These are phyloP conservation scores for Hoplodrina ambigua DNA, from an alignment of 2,888 invertebrate species.

Conservation along the genomic window DNA sequence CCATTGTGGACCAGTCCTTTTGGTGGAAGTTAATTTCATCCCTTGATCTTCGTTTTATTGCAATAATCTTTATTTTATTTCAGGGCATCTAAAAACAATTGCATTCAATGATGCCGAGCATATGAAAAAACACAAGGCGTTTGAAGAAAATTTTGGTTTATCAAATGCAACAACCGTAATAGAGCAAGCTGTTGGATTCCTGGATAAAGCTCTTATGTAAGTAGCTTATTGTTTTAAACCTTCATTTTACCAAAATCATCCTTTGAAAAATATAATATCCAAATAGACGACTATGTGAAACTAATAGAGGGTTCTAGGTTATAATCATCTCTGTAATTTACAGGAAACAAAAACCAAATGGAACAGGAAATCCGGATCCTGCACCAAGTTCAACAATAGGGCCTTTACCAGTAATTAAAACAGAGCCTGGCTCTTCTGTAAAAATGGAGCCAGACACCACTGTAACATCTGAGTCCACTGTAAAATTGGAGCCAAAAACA, in stretches of 20 bases:
- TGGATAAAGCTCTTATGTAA: constrained; percentile 51
- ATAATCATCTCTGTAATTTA: constrained; percentile 5
- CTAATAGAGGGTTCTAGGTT: not conserved
- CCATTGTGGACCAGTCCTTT: not conserved
- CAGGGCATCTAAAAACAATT: constrained; percentile 74
- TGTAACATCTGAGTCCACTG: constrained; percentile 15
- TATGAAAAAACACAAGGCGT: constrained; percentile 68
- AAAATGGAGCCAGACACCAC: constrained; percentile 24
- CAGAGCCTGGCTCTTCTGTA: constrained; percentile 5
- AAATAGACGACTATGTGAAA: not conserved
- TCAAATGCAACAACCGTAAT: constrained; percentile 61
- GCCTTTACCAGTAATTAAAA: constrained; percentile 19
- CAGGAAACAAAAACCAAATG: constrained; percentile 62
- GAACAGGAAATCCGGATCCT: not conserved
- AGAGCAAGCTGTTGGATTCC: constrained; percentile 51
- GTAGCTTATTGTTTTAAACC: constrained; percentile 32
- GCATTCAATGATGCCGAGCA: constrained; percentile 75
- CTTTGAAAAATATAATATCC: too few species aligned
- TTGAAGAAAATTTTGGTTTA: constrained; percentile 69
- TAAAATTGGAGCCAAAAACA: constrained; percentile 30
- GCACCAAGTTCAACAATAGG: constrained; percentile 27
- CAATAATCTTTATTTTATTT: constrained; percentile 40
- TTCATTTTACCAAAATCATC: not conserved
- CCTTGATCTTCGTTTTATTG: too few species aligned
- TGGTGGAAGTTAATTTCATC: too few species aligned